phyloP scores from a whole-genome alignment of 2,113 vertebrate species.

The Acanthochromis polyacanthus region DNA sequence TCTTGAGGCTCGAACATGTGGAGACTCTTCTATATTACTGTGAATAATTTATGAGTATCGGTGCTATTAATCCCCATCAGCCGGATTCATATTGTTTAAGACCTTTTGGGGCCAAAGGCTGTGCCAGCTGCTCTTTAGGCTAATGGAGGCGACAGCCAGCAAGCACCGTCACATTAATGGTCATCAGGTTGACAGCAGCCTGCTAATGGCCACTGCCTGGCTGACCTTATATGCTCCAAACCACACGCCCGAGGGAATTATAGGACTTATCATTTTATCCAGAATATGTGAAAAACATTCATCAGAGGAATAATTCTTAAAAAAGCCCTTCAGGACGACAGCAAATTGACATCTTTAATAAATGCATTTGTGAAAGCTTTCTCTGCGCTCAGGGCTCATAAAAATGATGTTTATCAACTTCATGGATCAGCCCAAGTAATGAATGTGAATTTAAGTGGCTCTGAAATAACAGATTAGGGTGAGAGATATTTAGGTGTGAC shows the following conservation, averaged over 20 bases:
- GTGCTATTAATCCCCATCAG: slow-evolving; percentile 20
- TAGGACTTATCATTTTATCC: slow-evolving; percentile 1
- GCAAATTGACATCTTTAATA: not conserved
- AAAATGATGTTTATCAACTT: not conserved
- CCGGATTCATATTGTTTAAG: slow-evolving; percentile 12
- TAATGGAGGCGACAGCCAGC: slow-evolving; percentile 48
- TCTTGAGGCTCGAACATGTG: not conserved
- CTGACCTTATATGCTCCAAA: slow-evolving; percentile 43
- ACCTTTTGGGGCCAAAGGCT: slow-evolving; percentile 26
- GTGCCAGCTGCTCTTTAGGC: slow-evolving; percentile 2
- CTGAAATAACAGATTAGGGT: too few relatives aligned
- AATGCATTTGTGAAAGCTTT: not conserved
- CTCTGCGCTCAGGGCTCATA: not conserved
- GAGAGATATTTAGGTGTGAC: too few relatives aligned
- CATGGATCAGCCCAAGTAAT: not conserved
- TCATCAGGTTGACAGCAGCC: slow-evolving; percentile 54
- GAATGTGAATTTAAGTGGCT: not conserved
- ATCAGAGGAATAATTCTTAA: slow-evolving; percentile 19
- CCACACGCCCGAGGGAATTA: slow-evolving; percentile 54
- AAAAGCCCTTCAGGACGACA: not conserved
- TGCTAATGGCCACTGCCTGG: slow-evolving; percentile 44
- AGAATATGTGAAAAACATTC: slow-evolving; percentile 20
- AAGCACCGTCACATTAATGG: slow-evolving; percentile 48
- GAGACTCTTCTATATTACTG: not conserved
- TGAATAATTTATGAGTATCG: slow-evolving; percentile 36